These are phyloP conservation scores for Drosophila lacicola DNA, from an alignment of 2,888 invertebrate genomes.

Conservation along the genomic window DNA sequence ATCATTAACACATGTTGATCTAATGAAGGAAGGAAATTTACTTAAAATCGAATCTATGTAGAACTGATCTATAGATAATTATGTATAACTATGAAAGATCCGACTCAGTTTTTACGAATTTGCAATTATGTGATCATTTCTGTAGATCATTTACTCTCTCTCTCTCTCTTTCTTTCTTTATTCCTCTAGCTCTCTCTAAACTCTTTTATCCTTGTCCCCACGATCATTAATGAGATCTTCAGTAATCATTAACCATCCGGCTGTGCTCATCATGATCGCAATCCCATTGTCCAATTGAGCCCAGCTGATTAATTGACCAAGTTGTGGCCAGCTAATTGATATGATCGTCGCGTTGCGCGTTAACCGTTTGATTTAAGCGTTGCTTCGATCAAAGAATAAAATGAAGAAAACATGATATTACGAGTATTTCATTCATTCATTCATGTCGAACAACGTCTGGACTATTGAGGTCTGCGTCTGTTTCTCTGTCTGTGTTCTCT, in stretches of 20 bases:
- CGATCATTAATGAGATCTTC: conserved; percentile 5
- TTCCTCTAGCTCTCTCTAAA: not conserved
- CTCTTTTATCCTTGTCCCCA: not conserved
- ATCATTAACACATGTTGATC: too few relatives aligned
- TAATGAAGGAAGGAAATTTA: too few relatives aligned
- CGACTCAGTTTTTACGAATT: too few relatives aligned
- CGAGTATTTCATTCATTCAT: conserved; percentile 72
- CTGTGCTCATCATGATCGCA: conserved; percentile 9
- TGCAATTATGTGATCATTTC: not conserved
- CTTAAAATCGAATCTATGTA: too few relatives aligned
- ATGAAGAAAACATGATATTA: conserved; percentile 31
- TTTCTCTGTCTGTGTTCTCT: conserved; percentile 49
- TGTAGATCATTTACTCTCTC: not conserved
- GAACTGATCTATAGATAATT: too few relatives aligned
- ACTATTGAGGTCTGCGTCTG: conserved; percentile 31
- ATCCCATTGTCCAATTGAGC: conserved; percentile 7
- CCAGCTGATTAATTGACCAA: conserved; percentile 53
- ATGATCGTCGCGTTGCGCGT: conserved; percentile 67
- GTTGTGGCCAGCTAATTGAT: conserved; percentile 61
- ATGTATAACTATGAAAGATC: too few relatives aligned
- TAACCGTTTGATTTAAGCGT: conserved; percentile 68
- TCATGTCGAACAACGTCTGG: conserved; percentile 49
- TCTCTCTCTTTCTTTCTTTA: too few relatives aligned
- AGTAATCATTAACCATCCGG: conserved; percentile 11
- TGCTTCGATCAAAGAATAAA: conserved; percentile 15